Percentiles rank a stretch among this genome's conserved stretches.
phyloP scores from a whole-genome alignment of 2,888 invertebrate genomes.

The Andrena dorsata region DNA sequence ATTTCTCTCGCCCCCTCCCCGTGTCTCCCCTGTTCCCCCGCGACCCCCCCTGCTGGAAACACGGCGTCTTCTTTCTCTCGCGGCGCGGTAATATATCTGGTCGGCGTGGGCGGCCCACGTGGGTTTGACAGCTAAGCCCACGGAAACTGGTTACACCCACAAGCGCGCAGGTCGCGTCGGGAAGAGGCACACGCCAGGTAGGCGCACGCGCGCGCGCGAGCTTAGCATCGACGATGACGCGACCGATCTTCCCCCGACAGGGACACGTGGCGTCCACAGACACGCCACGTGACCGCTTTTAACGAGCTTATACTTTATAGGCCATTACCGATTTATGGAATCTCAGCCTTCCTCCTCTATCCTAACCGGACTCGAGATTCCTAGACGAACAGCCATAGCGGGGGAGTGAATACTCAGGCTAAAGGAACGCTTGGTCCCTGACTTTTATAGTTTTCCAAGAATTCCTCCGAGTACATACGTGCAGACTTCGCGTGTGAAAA shows the following conservation, averaged over 20 bases:
- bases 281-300: constrained; percentile 47
- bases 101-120: constrained; percentile 84
- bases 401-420: too few species aligned
- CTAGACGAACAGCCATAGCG: neutral
- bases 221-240: constrained; percentile 30
- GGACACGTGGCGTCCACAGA: constrained; percentile 57
- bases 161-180: constrained; percentile 59
- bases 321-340: constrained; percentile 15
- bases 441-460: too few species aligned
- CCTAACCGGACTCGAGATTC: neutral
- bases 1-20: constrained; percentile 37
- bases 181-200: constrained; percentile 70
- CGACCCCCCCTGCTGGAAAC: constrained; percentile 20
- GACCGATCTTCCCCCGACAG: constrained; percentile 41
- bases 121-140: constrained; percentile 84
- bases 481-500: too few species aligned
- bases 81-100: constrained; percentile 78
- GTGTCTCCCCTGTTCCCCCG: neutral
- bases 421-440: too few species aligned
- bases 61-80: constrained; percentile 69
- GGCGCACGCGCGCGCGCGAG: constrained; percentile 47
- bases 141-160: constrained; percentile 84
- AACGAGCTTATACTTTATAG: constrained; percentile 34
- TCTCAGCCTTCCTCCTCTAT: neutral
- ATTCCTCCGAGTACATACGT: too few species aligned